A percentile compares a stretch with the other conserved stretches of the same genome.
These are phyloP conservation scores for Gymnosoma rotundatum DNA, from an alignment of 2,888 invertebrate species.

Conservation along the genomic window DNA sequence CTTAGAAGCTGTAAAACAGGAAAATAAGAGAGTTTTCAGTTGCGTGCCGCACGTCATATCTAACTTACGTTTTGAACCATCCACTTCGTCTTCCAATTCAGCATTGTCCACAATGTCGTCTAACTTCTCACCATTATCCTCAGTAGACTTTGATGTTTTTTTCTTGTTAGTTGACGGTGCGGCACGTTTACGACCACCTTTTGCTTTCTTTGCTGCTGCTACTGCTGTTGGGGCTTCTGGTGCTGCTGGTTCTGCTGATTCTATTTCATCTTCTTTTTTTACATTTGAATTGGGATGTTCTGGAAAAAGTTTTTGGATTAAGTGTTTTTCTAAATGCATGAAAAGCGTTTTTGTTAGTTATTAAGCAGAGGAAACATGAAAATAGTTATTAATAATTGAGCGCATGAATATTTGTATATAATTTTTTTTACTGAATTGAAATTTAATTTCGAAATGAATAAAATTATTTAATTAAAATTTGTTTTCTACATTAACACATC, in stretches of 20 bases:
- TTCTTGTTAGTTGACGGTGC: slow-evolving; percentile 67
- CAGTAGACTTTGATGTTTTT: slow-evolving; percentile 44
- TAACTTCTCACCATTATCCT: slow-evolving; percentile 26
- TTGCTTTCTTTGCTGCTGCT: slow-evolving; percentile 16
- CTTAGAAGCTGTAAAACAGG: slow-evolving; percentile 78
- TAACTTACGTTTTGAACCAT: slow-evolving; percentile 79
- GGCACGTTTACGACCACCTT: slow-evolving; percentile 76
- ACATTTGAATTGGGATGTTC: slow-evolving; percentile 14
- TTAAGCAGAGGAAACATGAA: not conserved
- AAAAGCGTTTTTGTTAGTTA: no score
- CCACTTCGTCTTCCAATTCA: slow-evolving; percentile 71
- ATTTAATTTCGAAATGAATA: no score
- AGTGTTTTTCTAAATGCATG: not conserved
- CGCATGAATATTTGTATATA: no score
- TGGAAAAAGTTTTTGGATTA: slow-evolving; percentile 12
- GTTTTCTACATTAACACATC: no score
- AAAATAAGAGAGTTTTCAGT: slow-evolving; percentile 77
- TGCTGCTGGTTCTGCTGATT: slow-evolving; percentile 12
- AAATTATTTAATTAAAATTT: no score
- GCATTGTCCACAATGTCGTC: slow-evolving; percentile 45
- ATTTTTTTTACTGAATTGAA: no score
- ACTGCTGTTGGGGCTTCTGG: not conserved
- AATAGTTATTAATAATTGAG: not conserved
- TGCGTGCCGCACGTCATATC: slow-evolving; percentile 74
- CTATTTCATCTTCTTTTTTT: slow-evolving; percentile 13